Evolutionary conservation across 1,140 invertebrate genomes (phyloP).

Genomic region (Lysiphlebus fabarum): DNA sequence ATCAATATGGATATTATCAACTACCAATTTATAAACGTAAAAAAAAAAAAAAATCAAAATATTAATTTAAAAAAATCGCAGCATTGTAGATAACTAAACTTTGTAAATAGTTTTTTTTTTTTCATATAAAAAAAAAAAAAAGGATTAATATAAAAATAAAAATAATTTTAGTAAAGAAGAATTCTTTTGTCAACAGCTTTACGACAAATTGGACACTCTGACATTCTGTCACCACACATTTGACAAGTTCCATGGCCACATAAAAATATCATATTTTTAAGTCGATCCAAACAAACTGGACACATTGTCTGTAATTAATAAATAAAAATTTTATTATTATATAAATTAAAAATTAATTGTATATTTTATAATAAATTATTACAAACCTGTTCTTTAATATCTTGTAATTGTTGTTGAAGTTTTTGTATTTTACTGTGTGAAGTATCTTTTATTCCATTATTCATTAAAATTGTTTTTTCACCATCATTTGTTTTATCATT

Average conservation of each 20-base stretch:
- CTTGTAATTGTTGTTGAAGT: slow-evolving; percentile 91
- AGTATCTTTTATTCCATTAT: slow-evolving; percentile 76
- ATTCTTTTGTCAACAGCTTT: slow-evolving; percentile 94
- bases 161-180: slow-evolving; percentile 69
- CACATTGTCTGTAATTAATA: slow-evolving; percentile 84
- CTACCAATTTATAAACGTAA: not conserved
- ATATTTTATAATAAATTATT: not conserved
- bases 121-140: too few relatives aligned
- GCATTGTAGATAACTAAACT: not conserved
- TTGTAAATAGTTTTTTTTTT: not conserved
- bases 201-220: slow-evolving; percentile 94
- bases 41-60: not conserved
- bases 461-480: slow-evolving; percentile 64
- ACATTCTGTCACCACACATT: slow-evolving; percentile 96
- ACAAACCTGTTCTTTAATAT: slow-evolving; percentile 93
- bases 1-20: too few relatives aligned
- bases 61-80: too few relatives aligned
- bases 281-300: slow-evolving; percentile 92
- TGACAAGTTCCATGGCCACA: slow-evolving; percentile 97
- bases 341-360: too few relatives aligned
- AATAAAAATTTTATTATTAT: slow-evolving; percentile 10
- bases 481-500: slow-evolving; percentile 25
- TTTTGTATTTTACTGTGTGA: slow-evolving; percentile 84
- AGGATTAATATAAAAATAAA: too few relatives aligned
- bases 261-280: slow-evolving; percentile 98